Conservation (phyloP, 2,888 invertebrate species). For the Leistus spinibarbis region DNA sequence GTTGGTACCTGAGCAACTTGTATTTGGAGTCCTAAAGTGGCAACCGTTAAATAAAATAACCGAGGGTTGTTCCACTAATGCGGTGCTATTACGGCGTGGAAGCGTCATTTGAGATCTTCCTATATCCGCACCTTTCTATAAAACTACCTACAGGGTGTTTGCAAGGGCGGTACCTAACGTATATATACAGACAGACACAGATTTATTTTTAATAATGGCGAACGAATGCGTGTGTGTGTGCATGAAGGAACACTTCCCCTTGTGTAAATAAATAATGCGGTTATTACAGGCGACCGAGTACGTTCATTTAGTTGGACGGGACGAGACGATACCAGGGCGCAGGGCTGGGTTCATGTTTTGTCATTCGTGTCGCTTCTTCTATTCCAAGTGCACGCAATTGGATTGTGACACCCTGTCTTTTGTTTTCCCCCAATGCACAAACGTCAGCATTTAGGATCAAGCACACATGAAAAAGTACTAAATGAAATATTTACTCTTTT, state of each 20-base stretch:
- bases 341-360: neutral
- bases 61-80: conserved; percentile 6
- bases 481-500: neutral
- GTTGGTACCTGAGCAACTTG: neutral
- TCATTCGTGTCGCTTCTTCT: neutral
- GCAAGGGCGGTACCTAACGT: conserved; percentile 2
- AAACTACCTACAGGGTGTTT: neutral
- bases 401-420: neutral
- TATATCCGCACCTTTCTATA: neutral
- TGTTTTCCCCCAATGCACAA: neutral
- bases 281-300: conserved; percentile 56
- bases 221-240: conserved; percentile 51
- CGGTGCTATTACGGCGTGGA: neutral
- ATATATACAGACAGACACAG: conserved; percentile 42
- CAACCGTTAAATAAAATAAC: conserved; percentile 11
- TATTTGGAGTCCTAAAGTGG: conserved; percentile 1
- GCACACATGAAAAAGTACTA: neutral
- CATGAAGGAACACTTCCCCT: conserved; percentile 46
- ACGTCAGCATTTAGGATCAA: neutral
- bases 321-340: neutral
- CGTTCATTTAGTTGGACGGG: conserved; percentile 43
- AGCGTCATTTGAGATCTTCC: neutral
- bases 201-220: conserved; percentile 57
- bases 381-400: neutral
- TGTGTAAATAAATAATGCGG: conserved; percentile 58